Base-by-base conservation (phyloP, 2,888 invertebrate genomes). In the Dynastes hyllus region DNA sequence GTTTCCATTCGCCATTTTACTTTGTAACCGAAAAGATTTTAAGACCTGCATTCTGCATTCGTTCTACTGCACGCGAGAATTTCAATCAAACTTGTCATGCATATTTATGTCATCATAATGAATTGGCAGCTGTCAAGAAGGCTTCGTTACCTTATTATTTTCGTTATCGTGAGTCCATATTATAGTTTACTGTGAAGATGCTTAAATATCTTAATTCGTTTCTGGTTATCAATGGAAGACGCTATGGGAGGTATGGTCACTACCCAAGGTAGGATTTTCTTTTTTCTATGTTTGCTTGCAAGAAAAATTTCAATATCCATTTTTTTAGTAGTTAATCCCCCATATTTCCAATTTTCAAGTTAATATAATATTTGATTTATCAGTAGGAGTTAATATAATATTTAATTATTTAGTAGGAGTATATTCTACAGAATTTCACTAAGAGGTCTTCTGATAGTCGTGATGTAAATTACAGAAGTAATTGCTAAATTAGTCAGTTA, bases 61-160 rank as follows among this genome's bases (percentile, higher is more conserved):
- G 2, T 6, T n/a, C 22, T 16, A n/a, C 5, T 5, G 16, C 22
- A 16, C 5, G 1, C 11, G 32, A 61, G 8, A 29, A 0, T 29
- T 63, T 29, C 2, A 32, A 32, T 9, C 32, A 13, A 37, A 37
- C 32, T 37, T 13, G 51, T 29, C 13, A 69, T 51, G 69, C 27
- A 11, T 5, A 51, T 69, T 69, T 69, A 69, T 69, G 53, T 69
- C 69, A 69, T 69, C 29, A 22, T 51, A 13, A 69, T 69, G 6
- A 66, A 16, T 51, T 51, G 50, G 69, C 69, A n/a, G 13, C 50
- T 51, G 69, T 69, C 69, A 69, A 69, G 51, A 51, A 51, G 6
- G 27, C 11, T 69, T 27, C 5, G 6, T 51, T 51, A 51, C 27
- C 3, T 50, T 29, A 9, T 6, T 0, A 51, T 69, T 69, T 69